Evolutionary conservation across 2,888 invertebrate genomes (phyloP), one percentile per base, ranked within the genome.

Genomic region (Dichetophora obliterata): DNA sequence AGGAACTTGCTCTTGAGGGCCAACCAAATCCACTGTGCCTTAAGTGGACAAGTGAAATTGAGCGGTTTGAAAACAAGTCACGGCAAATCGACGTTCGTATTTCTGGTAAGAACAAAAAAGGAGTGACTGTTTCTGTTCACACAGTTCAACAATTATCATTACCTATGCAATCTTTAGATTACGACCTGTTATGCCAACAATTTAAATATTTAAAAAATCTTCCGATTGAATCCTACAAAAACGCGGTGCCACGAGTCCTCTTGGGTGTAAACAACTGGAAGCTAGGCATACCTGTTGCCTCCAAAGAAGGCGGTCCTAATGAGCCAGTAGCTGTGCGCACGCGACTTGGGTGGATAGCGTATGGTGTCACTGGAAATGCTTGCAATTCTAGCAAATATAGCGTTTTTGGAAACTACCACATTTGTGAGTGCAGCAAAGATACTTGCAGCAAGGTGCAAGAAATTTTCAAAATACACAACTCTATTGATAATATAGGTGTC

Each of bases 81-180:
- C 43, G 61, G 43, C 43, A 61, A 24, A 52, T 48, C 50, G 50
- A 74, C 63, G 65, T 24, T 48, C 63, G 31, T 16, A 74, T 52
- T 34, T 52, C n/a, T 52, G 75, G 34, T 6, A 31, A 50, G 19
- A 61, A 34, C 14, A 71, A 57, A 27, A 71, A 71, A 27, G 34
- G 16, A 2, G 59, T 27, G 31, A 73, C 0, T 59, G 69, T 70
- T 31, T 31, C 31, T 31, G 31, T 31, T 31, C 31, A 31, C 31
- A 31, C 31, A 31, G 31, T 31, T 4, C 31, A 31, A 31, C 31
- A 31, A 31, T 31, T 31, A 31, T n/a, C 31, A 31, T 31, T 31
- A 31, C 31, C 31, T 31, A 31, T 31, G 65, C 65, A 75, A 75
- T 54, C 66, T 50, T 19, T 66, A 75, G 48, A 65, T 6, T 54